A percentile compares a stretch with the other conserved stretches of the same genome.
Evolutionary conservation across 2,888 invertebrate genomes (phyloP).

Genomic region (Diarsia brunnea): DNA sequence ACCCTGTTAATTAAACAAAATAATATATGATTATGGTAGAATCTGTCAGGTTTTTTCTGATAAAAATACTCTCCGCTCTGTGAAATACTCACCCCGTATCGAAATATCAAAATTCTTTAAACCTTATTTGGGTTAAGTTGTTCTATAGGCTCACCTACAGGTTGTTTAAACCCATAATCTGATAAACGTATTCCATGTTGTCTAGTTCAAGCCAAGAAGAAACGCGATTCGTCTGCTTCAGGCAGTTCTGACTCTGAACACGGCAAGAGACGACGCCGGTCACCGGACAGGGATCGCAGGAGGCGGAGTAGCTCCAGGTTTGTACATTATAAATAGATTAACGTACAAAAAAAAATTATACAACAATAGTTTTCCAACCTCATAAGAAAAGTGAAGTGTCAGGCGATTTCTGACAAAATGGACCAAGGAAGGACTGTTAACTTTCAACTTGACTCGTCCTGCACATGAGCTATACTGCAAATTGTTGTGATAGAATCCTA

Average conservation of each 20-base stretch:
- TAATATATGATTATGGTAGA: too few relatives aligned
- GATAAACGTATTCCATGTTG: not conserved
- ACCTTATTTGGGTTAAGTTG: not conserved
- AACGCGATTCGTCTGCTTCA: conserved; percentile 71
- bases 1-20: too few relatives aligned
- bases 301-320: conserved; percentile 76
- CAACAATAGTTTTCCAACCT: too few relatives aligned
- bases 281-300: conserved; percentile 72
- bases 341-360: too few relatives aligned
- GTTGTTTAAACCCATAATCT: not conserved
- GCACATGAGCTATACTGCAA: not conserved
- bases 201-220: conserved; percentile 77
- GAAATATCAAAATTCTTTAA: not conserved
- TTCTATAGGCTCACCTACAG: not conserved
- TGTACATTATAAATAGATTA: too few relatives aligned
- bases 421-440: not conserved
- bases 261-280: conserved; percentile 70
- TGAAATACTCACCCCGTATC: not conserved
- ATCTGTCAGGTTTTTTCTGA: not conserved
- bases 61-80: not conserved
- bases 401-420: too few relatives aligned
- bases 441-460: not conserved
- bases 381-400: too few relatives aligned
- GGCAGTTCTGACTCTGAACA: conserved; percentile 72
- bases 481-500: not conserved